Evolutionary conservation across 2,797 vertebrate genomes (phyloP).

Genomic region (Eutrigla gurnardus): DNA sequence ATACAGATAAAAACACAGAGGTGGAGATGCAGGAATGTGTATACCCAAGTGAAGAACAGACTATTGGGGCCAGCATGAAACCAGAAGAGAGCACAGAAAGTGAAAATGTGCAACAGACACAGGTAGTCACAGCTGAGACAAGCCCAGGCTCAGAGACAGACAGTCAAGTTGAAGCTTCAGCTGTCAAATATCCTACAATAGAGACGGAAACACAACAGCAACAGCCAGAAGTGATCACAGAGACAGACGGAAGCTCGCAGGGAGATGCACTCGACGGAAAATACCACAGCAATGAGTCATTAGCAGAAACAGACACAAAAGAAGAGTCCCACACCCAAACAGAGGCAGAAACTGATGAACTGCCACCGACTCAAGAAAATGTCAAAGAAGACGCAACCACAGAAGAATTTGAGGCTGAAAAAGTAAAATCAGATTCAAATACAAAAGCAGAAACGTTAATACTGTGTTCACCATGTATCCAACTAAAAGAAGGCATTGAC

Average conservation of each 20-base stretch:
- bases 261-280: conserved; percentile 16
- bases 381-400: background rate
- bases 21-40: conserved; percentile 8
- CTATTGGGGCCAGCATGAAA: conserved; percentile 29
- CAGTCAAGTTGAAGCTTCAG: background rate
- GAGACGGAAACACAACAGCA: conserved; percentile 36
- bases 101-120: conserved; percentile 36
- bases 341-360: conserved; percentile 25
- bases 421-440: conserved; percentile 3
- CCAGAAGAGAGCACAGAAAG: conserved; percentile 35
- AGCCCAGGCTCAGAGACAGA: conserved; percentile 30
- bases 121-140: conserved; percentile 19
- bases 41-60: conserved; percentile 14
- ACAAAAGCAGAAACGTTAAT: conserved; percentile 22
- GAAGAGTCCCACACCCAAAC: conserved; percentile 33
- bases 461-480: background rate
- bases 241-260: conserved; percentile 18
- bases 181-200: background rate
- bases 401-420: conserved; percentile 9
- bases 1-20: conserved; percentile 8
- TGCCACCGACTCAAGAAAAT: conserved; percentile 7
- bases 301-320: conserved; percentile 27
- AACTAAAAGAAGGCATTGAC: conserved; percentile 16
- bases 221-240: conserved; percentile 25
- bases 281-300: conserved; percentile 39